Percentiles rank a stretch among this genome's conserved stretches.
Conservation (phyloP, 2,113 vertebrate species). For the Melanotaenia duboulayi region DNA sequence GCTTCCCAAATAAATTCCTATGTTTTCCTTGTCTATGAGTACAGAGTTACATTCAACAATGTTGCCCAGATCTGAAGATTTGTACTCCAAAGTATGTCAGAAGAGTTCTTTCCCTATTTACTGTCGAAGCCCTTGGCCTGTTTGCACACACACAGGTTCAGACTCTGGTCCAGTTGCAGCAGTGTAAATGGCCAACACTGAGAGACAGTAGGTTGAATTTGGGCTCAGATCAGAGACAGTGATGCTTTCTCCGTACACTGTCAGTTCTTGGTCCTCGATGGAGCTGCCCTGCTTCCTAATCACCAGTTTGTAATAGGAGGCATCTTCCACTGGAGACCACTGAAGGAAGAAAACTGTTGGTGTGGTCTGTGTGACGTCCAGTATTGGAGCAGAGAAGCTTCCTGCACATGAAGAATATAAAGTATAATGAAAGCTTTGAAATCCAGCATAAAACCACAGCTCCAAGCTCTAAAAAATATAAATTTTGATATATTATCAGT, state of each 20-base stretch:
- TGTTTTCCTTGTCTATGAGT: neutral
- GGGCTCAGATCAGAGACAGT: slow-evolving; percentile 54
- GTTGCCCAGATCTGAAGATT: neutral
- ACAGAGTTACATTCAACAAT: neutral
- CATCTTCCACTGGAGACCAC: slow-evolving; percentile 52
- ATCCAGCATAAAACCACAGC: neutral
- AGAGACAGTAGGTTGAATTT: slow-evolving; percentile 60
- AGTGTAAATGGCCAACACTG: slow-evolving; percentile 30
- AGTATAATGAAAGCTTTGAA: neutral
- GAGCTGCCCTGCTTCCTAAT: slow-evolving; percentile 37
- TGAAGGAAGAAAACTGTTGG: slow-evolving; percentile 20
- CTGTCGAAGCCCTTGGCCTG: neutral
- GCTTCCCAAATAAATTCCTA: neutral
- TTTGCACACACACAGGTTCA: slow-evolving; percentile 55
- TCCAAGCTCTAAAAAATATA: neutral
- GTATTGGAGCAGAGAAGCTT: slow-evolving; percentile 53
- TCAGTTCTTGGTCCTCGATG: slow-evolving; percentile 12
- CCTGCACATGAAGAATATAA: slow-evolving; percentile 8
- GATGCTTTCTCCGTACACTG: slow-evolving; percentile 38
- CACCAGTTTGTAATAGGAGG: slow-evolving; percentile 54
- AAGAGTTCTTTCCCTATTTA: neutral
- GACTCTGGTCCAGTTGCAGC: slow-evolving; percentile 47
- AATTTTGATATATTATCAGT: neutral
- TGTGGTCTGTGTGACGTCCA: slow-evolving; percentile 59
- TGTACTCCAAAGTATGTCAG: no score